Evolutionary conservation across 2,888 invertebrate species (phyloP).

Genomic region (Ochropacha duplaris): DNA sequence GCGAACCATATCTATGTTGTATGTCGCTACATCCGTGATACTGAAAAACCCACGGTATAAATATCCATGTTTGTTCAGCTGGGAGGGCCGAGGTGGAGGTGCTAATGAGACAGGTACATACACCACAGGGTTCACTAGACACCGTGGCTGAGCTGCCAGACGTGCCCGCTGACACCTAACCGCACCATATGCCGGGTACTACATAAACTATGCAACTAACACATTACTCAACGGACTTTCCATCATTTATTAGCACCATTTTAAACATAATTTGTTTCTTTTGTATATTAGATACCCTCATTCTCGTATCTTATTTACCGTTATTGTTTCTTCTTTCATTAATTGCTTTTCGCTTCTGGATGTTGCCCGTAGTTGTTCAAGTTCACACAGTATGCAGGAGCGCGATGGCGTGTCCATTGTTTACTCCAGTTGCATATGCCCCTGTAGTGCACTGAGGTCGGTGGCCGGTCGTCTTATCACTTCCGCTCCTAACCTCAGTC

Average conservation of each 20-base stretch:
- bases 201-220: background rate
- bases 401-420: background rate
- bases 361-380: background rate
- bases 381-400: background rate
- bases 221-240: background rate
- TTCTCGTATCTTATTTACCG: too few species aligned
- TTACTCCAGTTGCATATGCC: background rate
- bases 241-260: background rate
- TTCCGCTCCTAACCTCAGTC: slow-evolving; percentile 1
- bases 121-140: background rate
- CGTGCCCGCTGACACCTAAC: background rate
- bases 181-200: background rate
- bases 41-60: background rate
- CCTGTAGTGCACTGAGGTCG: background rate
- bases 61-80: background rate
- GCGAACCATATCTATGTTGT: too few species aligned
- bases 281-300: too few species aligned
- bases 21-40: background rate
- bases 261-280: background rate
- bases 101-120: background rate
- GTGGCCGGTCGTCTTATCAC: slow-evolving; percentile 6
- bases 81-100: background rate
- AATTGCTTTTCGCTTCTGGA: too few species aligned
- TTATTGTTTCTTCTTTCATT: too few species aligned
- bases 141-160: background rate